A percentile compares a stretch with the other conserved stretches of the same genome.
These are phyloP conservation scores for Bradypodion pumilum DNA, from an alignment of 2,797 vertebrate genomes.

Conservation along the genomic window DNA sequence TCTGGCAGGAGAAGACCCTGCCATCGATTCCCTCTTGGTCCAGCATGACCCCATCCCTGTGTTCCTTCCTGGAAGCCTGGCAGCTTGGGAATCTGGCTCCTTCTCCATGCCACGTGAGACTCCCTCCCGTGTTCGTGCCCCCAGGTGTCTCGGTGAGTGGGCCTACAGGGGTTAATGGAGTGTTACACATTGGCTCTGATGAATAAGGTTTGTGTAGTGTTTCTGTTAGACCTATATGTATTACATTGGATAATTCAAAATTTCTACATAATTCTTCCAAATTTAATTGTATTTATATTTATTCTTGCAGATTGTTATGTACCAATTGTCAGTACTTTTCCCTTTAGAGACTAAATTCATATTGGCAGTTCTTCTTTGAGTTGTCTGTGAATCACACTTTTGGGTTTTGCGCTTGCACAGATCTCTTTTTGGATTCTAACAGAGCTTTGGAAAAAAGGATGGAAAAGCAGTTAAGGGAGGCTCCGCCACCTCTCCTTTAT, in stretches of 20 bases:
- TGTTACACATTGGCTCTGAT: background rate
- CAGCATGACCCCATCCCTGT: slow-evolving; percentile 34
- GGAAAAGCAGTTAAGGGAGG: no score
- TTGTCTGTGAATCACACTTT: no score
- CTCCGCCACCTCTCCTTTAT: no score
- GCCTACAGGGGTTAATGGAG: background rate
- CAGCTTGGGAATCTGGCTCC: slow-evolving; percentile 38
- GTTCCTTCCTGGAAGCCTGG: slow-evolving; percentile 36
- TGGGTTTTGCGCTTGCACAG: no score
- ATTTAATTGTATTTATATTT: background rate
- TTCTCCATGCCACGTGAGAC: slow-evolving; percentile 23
- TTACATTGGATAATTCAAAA: background rate
- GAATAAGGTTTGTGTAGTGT: background rate
- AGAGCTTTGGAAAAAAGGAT: no score
- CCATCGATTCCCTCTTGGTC: slow-evolving; percentile 22
- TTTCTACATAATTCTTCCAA: background rate
- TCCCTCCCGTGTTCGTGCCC: slow-evolving; percentile 25
- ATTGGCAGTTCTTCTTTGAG: no score
- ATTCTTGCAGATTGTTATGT: background rate
- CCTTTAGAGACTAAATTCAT: slow-evolving; percentile 10
- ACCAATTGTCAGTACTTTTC: background rate
- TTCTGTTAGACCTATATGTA: background rate
- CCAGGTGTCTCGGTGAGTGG: slow-evolving; percentile 36
- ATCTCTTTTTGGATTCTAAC: no score
- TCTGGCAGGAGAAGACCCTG: slow-evolving; percentile 39